These are phyloP conservation scores for Charadrius vociferus DNA, from an alignment of 2,113 vertebrate species.

Conservation along the genomic window DNA sequence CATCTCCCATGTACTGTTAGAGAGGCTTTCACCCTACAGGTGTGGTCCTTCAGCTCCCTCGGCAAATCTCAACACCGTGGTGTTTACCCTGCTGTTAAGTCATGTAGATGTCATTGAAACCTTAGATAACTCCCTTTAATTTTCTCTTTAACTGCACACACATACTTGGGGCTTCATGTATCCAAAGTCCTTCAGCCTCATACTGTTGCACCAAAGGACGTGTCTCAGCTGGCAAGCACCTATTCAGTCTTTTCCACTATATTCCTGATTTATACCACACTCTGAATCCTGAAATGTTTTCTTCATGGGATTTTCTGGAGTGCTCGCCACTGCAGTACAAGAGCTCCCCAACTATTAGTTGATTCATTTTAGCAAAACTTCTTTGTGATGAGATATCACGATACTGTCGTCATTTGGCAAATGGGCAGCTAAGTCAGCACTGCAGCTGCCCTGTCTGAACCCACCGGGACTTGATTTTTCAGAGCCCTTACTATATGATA, in stretches of 20 bases:
- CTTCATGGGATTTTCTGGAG: neutral
- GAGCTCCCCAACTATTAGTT: neutral
- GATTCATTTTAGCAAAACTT: neutral
- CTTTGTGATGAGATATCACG: neutral
- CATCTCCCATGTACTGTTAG: neutral
- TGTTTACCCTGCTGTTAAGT: conserved; percentile 17
- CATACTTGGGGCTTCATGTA: neutral
- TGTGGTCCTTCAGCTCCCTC: neutral
- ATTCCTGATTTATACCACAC: neutral
- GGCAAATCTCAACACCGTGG: neutral
- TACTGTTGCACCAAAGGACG: neutral
- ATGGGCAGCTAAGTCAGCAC: neutral
- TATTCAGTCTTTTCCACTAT: neutral
- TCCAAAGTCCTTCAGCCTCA: neutral
- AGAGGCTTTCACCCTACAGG: neutral
- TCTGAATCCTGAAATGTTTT: neutral
- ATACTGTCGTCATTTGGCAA: neutral
- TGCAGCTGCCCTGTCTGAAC: neutral
- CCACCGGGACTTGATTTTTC: neutral
- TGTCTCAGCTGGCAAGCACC: neutral
- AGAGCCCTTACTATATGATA: neutral
- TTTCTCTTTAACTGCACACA: neutral
- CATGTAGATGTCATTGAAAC: neutral
- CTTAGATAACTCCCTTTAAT: conserved; percentile 15
- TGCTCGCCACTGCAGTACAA: neutral